Evolutionary conservation across 2,113 vertebrate genomes (phyloP), one percentile per base, ranked within the genome.

Genomic region (Chaenogobius annularis): DNA sequence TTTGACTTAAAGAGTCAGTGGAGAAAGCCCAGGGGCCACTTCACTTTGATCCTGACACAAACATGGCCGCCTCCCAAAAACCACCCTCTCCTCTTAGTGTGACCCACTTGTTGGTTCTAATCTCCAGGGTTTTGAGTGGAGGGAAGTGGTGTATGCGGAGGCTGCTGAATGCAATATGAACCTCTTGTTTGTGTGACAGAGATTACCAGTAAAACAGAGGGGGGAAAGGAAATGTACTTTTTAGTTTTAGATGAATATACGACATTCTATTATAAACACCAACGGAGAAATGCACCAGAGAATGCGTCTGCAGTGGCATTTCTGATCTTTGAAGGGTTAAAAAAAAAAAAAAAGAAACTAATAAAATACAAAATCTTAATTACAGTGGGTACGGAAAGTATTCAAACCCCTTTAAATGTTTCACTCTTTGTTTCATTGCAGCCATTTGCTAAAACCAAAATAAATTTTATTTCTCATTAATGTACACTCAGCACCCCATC

Each of bases 61-160:
- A 81, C 73, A 86, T 89, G 87, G 77, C 82, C 68, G 70, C 70
- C 76, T 82, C 82, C 84, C 89, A 86, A 86, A 86, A 61, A 85
- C 83, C 76, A 79, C 87, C 82, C 80, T 84, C 84, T 81, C 79
- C 43, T 69, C 83, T 79, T 74, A 75, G 79, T 78, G 85, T 89
- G 87, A 86, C 85, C 89, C 87, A 90, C 85, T 89, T 89, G 89
- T 90, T 90, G 82, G 77, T 75, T 83, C 79, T 83, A 85, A 88
- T 89, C 85, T 81, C 35, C 70, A 63, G 70, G 74, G 68, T 66
- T 81, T 81, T 82, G 84, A 86, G 87, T 79, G 84, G 85, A 82
- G 85, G 79, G 72, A 77, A 83, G 82, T 83, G 75, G 35, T 63
- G 76, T 79, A 74, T 72, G 79, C 77, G 62, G 64, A 69, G 69